Conservation (phyloP, 2,888 invertebrate genomes). For the Euphydryas editha region DNA sequence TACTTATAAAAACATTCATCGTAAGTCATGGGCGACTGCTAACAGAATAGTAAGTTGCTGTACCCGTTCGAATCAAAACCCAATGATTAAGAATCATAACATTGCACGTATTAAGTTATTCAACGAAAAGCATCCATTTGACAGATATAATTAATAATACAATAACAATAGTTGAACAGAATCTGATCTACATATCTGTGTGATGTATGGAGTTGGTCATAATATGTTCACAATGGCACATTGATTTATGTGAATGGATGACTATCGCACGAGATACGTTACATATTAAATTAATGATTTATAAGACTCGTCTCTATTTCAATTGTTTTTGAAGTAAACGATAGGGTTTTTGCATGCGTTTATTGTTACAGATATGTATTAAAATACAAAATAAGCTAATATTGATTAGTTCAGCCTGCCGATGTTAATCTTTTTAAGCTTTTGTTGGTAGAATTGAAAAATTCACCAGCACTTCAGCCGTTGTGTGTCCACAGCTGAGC, state of each 20-base stretch:
- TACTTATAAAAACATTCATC: too few relatives aligned
- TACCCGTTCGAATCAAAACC: too few relatives aligned
- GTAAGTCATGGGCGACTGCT: too few relatives aligned
- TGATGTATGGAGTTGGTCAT: slow-evolving; percentile 32
- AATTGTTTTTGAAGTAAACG: background rate
- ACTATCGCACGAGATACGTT: slow-evolving; percentile 13
- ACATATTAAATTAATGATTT: slow-evolving; percentile 2
- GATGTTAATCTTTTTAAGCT: too few relatives aligned
- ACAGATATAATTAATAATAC: slow-evolving; percentile 19
- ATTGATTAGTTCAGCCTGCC: too few relatives aligned
- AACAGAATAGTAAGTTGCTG: background rate
- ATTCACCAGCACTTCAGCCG: too few relatives aligned
- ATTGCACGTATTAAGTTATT: background rate
- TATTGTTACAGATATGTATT: too few relatives aligned
- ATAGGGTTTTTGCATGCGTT: too few relatives aligned
- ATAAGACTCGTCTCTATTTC: background rate
- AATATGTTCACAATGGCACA: slow-evolving; percentile 31
- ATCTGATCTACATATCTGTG: slow-evolving; percentile 31
- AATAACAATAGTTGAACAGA: slow-evolving; percentile 23
- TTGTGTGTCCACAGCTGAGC: too few relatives aligned
- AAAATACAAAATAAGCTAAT: too few relatives aligned
- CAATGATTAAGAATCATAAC: background rate
- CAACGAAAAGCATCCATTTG: background rate
- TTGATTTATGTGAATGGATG: slow-evolving; percentile 28
- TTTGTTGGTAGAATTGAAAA: too few relatives aligned